Base-by-base conservation (phyloP, 2,113 vertebrate species). In the Pelobates fuscus region DNA sequence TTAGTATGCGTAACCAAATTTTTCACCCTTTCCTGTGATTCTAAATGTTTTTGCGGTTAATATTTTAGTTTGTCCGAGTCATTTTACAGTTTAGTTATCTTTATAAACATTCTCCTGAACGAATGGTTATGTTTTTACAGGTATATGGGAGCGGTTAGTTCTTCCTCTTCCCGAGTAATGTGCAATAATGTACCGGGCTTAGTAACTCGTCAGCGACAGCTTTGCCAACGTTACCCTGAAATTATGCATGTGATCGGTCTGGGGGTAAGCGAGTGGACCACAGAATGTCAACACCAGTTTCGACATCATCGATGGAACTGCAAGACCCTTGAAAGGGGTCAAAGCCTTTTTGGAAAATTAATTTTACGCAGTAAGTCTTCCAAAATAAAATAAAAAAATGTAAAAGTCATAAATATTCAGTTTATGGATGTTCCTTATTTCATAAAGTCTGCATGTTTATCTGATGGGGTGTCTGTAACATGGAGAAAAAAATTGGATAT, bases 251-350 rank as follows among this genome's bases (percentile, higher is more conserved):
- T 92, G 80, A 92, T 98, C 20, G 93, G 95, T 29, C 85, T 88
- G 54, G 96, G 96, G 14, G 91, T 96, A 77, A 88, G 89, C 2
- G 92, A 95, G 83, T 98, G 96, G 96, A 92, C 95, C 5, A 84
- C 89, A 0, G 96, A 98, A 84, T 98, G 96, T 80, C 95, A 97
- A 82, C 91, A 98, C 84, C 96, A 98, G 83, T 98, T 98, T 82
- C 90, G 90, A n/a, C 91, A 91, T 81, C 95, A 98, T 77, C 95
- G 96, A 83, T 98, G 96, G 96, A 96, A 95, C 85, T 98, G 96
- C 87, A 93, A 92, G 85, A 93, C 95, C 30, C 87, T 91, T 65
- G 90, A 92, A 49, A 82, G 94, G 29, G 95, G 96, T 23, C 94
- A 95, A 86, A 93, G 88, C 77, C 91, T 95, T 26, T 95, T 98